phyloP scores from a whole-genome alignment of 2,113 vertebrate species.

The Cacatua alba region DNA sequence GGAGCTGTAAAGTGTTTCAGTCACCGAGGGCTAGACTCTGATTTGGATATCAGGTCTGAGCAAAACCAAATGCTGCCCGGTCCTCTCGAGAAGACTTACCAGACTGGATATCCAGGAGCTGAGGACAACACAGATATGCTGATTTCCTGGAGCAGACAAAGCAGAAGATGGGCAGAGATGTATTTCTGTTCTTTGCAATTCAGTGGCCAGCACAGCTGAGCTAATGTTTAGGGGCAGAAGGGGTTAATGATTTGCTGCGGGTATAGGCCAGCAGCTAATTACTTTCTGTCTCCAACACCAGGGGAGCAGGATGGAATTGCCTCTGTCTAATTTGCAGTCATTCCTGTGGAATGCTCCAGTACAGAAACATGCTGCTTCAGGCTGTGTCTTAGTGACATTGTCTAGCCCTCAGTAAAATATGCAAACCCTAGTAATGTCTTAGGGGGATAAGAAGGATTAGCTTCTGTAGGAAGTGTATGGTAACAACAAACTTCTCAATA shows the following conservation, averaged over 20 bases:
- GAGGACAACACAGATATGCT: accelerated
- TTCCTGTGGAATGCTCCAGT: neutral
- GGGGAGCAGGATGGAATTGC: slow-evolving; percentile 30
- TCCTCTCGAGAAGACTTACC: neutral
- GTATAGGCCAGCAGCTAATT: slow-evolving; percentile 55
- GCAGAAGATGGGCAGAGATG: neutral
- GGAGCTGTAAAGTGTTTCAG: neutral
- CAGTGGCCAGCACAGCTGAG: slow-evolving; percentile 24
- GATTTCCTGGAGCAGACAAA: neutral
- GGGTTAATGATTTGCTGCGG: slow-evolving; percentile 60
- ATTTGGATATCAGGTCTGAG: neutral
- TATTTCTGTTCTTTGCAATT: slow-evolving; percentile 3
- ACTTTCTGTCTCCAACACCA: neutral
- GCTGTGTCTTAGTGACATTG: neutral
- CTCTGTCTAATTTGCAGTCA: slow-evolving; percentile 25
- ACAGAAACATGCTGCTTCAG: neutral
- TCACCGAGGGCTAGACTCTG: neutral
- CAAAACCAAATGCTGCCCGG: neutral
- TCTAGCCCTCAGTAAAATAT: neutral
- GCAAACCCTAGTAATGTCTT: neutral
- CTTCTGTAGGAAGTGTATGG: neutral
- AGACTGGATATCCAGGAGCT: neutral
- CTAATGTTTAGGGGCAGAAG: slow-evolving; percentile 33
- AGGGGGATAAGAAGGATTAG: neutral
- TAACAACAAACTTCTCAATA: neutral